These are phyloP conservation scores for Phoeniculus purpureus DNA, from an alignment of 2,797 vertebrate genomes.

Conservation along the genomic window DNA sequence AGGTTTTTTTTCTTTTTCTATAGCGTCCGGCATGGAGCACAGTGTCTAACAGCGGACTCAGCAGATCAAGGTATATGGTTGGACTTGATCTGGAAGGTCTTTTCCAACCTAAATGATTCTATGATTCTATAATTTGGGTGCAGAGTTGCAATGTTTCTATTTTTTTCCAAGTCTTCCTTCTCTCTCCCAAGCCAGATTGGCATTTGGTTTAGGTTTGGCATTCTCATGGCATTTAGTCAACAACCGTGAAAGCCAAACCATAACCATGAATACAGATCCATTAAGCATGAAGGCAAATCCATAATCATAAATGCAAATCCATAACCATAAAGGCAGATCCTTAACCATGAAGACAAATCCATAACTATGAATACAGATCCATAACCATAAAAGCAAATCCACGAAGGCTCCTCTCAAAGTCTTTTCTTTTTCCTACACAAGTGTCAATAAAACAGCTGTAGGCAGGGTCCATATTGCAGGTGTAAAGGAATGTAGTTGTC, in stretches of 20 bases:
- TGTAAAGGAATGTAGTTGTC: background rate
- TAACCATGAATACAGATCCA: background rate
- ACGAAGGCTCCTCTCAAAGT: background rate
- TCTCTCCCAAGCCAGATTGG: background rate
- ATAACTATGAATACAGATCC: no score
- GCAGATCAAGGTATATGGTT: no score
- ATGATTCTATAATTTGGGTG: background rate
- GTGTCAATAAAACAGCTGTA: background rate
- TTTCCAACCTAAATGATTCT: no score
- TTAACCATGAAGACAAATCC: background rate
- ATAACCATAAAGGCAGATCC: no score
- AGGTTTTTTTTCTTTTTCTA: background rate
- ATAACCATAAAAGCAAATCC: background rate
- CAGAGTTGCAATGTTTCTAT: background rate
- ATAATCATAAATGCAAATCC: background rate
- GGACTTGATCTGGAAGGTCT: no score
- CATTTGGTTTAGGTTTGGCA: background rate
- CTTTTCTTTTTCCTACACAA: background rate
- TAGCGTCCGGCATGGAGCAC: background rate
- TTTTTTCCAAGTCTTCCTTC: background rate
- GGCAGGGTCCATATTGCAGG: background rate
- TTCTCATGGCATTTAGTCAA: background rate
- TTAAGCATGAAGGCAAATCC: no score
- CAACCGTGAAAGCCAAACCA: background rate
- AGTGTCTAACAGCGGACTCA: no score